Conservation (phyloP, 2,113 vertebrate species). For the Rhea americana region DNA sequence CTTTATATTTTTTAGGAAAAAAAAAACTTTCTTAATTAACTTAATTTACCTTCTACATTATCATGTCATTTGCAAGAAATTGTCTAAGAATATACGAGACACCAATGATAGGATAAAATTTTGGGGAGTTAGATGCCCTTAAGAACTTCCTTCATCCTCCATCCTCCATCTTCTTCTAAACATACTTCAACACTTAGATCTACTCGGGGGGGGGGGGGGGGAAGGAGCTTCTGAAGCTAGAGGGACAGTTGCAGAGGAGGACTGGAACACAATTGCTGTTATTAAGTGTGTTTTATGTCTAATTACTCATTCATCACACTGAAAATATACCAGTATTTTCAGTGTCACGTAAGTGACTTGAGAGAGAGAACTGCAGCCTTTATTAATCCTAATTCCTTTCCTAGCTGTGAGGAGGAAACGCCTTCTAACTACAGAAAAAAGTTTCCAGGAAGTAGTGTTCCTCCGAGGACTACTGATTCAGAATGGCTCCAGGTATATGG, state of each 20-base stretch:
- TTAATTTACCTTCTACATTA: not conserved
- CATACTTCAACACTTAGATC: not conserved
- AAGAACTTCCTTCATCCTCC: not conserved
- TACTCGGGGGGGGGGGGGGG: too few species aligned
- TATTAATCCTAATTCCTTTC: constrained; percentile 31
- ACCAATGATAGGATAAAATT: not conserved
- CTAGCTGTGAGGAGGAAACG: not conserved
- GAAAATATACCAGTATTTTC: constrained; percentile 54
- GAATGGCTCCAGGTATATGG: not conserved
- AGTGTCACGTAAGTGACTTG: constrained; percentile 25
- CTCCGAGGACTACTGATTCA: not conserved
- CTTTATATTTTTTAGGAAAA: not conserved
- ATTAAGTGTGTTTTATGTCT: constrained; percentile 37
- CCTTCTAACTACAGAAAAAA: not conserved
- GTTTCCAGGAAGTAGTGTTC: not conserved
- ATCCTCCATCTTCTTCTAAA: constrained; percentile 12
- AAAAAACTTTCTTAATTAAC: not conserved
- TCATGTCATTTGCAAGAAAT: not conserved
- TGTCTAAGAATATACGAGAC: not conserved
- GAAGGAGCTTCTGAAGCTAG: not conserved
- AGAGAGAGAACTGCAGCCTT: constrained; percentile 4
- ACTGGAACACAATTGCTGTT: constrained; percentile 37
- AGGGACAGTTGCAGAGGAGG: constrained; percentile 27
- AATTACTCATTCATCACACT: constrained; percentile 46
- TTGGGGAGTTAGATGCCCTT: not conserved